Evolutionary conservation across 2,888 invertebrate species (phyloP).

Genomic region (Panzeria rudis): DNA sequence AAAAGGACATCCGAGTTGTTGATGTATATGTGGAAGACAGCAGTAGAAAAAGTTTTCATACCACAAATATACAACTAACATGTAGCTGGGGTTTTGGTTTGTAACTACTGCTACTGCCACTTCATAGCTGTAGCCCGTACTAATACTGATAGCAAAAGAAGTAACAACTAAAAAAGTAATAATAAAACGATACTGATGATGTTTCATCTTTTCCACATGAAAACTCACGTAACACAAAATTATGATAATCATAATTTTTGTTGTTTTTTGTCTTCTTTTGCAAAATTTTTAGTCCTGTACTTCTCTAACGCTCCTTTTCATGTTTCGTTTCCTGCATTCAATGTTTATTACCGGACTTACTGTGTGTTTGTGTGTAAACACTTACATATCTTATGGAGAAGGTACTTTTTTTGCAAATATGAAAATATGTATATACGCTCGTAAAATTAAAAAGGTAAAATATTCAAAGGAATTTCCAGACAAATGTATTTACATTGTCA

Average conservation of each 20-base stretch:
- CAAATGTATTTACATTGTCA: too few species aligned
- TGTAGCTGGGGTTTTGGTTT: constrained; percentile 30
- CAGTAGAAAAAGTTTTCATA: constrained; percentile 50
- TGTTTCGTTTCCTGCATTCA: background rate
- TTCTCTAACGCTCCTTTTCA: background rate
- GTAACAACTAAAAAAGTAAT: constrained; percentile 33
- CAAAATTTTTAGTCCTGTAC: constrained; percentile 27
- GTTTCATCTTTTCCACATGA: constrained; percentile 75
- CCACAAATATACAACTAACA: constrained; percentile 36
- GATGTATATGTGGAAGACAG: constrained; percentile 42
- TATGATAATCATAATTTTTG: constrained; percentile 82
- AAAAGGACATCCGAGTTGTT: constrained; percentile 71
- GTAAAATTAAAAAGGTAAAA: constrained; percentile 17
- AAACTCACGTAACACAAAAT: constrained; percentile 75
- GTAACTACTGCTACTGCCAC: constrained; percentile 71
- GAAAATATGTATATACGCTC: constrained; percentile 33
- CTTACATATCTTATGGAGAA: constrained; percentile 48
- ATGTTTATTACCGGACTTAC: constrained; percentile 48
- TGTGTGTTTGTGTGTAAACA: constrained; percentile 7
- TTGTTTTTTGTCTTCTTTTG: constrained; percentile 44
- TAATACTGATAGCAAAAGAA: constrained; percentile 27
- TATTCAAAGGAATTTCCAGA: background rate
- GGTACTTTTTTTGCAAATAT: constrained; percentile 39
- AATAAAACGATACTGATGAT: constrained; percentile 72
- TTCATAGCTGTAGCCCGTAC: constrained; percentile 12